Evolutionary conservation across 2,113 vertebrate genomes (phyloP).

Genomic region (Lepisosteus osseus): DNA sequence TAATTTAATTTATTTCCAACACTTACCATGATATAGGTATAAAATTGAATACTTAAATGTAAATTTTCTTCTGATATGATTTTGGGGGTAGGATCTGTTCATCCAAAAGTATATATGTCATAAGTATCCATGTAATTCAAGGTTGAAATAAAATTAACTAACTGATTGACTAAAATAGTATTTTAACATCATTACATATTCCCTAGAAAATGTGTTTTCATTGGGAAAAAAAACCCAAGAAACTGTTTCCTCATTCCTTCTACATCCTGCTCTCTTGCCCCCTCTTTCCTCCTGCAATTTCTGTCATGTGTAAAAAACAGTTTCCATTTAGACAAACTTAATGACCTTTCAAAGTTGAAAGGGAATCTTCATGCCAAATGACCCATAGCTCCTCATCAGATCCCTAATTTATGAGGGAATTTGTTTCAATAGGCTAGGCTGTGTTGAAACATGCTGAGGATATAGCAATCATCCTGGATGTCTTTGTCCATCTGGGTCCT

Average conservation of each 20-base stretch:
- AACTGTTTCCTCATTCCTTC: conserved; percentile 47
- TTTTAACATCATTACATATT: too few relatives aligned
- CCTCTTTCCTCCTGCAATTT: conserved; percentile 22
- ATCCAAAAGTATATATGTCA: too few relatives aligned
- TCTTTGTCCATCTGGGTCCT: too few relatives aligned
- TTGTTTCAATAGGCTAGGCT: conserved; percentile 59
- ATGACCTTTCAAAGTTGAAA: conserved; percentile 35
- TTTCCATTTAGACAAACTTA: conserved; percentile 60
- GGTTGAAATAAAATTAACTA: too few relatives aligned
- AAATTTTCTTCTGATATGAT: too few relatives aligned
- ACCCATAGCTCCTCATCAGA: conserved; percentile 58
- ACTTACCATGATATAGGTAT: too few relatives aligned
- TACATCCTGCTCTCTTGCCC: conserved; percentile 23
- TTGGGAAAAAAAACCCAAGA: conserved; percentile 41
- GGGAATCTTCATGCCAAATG: conserved; percentile 12
- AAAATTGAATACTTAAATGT: too few relatives aligned
- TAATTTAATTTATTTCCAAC: too few relatives aligned
- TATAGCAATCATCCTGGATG: conserved; percentile 24
- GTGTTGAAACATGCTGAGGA: conserved; percentile 31
- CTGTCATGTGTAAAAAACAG: conserved; percentile 54
- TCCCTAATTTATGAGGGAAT: conserved; percentile 63
- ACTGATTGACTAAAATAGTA: too few relatives aligned
- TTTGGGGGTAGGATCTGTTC: too few relatives aligned
- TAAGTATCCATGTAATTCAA: too few relatives aligned
- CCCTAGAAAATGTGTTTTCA: not conserved